Base-by-base conservation (phyloP, 1,140 invertebrate genomes). In the Drusus annulatus region DNA sequence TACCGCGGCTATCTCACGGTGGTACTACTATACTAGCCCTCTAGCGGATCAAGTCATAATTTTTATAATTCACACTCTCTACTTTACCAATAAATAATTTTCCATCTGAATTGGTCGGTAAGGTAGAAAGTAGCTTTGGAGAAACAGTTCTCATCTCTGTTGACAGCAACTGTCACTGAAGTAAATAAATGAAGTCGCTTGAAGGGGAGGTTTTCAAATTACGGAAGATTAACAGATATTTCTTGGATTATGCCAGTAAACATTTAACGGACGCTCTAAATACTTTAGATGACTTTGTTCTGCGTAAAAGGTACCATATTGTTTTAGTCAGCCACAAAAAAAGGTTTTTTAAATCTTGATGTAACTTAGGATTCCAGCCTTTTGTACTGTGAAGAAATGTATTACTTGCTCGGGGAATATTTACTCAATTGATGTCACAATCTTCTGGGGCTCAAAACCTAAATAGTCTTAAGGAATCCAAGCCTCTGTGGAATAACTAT, bases 181-280 rank as follows among this genome's bases (percentile, higher is more conserved):
- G 68, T 71, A 51, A 71, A 71, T 71, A 71, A 71, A 71, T 71
- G 68, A 71, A 71, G 31, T 21, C 68, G 45, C 51, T 45, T 10
- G 45, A 8, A 10, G 19, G 10, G n/a, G 36, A 50, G n/a, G 2
- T 71, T 71, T 51, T 51, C 17, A 71, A 71, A 71, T 51, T 71
- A 17, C 16, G 68, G 23, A 71, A 71, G 51, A 71, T 71, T 19
- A 50, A 17, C 23, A 45, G 45, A 21, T 50, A 71, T 50, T 50
- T 71, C 51, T 21, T 71, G 50, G 45, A 71, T 51, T 36, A 71
- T 50, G 68, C 68, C 36, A 21, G 17, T 17, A 71, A 71, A 71
- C 50, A 71, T 71, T 51, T 71, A 71, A 71, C 68, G 0, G 68
- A 51, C 45, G 31, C 68, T 1, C 45, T 13, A 19, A 71, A 71